Percentiles rank a stretch among this genome's conserved stretches.
These are phyloP conservation scores for Clarias laeviceps DNA, from an alignment of 2,797 vertebrate species.

Conservation along the genomic window DNA sequence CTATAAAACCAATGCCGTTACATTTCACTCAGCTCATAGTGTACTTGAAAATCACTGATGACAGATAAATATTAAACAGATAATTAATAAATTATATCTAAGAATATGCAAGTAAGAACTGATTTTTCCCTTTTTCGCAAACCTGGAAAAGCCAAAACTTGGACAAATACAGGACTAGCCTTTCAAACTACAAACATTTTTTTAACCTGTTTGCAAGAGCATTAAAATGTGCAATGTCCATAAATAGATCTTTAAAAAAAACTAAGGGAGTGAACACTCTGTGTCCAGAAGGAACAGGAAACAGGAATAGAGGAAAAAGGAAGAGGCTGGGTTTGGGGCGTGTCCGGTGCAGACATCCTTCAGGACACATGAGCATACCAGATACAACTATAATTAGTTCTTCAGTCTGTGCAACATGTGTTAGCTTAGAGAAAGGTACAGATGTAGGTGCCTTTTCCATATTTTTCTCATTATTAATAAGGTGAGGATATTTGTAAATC, in stretches of 20 bases:
- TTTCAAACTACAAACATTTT: not conserved
- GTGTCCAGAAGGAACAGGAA: constrained; percentile 63
- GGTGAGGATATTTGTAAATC: not conserved
- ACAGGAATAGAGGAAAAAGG: constrained; percentile 68
- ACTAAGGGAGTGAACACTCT: not conserved
- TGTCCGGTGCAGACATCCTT: constrained; percentile 53
- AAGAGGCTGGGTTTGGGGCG: constrained; percentile 60
- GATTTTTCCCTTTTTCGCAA: too few species aligned
- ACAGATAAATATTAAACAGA: not conserved
- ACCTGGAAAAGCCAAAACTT: not conserved
- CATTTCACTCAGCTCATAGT: not conserved
- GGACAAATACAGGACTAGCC: not conserved
- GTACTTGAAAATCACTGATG: not conserved
- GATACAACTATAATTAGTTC: constrained; percentile 46
- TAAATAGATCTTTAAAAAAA: not conserved
- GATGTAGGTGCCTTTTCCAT: not conserved
- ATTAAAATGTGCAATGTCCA: not conserved
- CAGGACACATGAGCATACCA: constrained; percentile 38
- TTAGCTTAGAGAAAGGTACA: constrained; percentile 30
- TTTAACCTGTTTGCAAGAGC: not conserved
- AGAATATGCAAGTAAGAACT: too few species aligned
- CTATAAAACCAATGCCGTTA: not conserved
- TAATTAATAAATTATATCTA: too few species aligned
- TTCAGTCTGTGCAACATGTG: constrained; percentile 1
- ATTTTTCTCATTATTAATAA: not conserved